Conservation (phyloP, 2,888 invertebrate species). For the Hirtodrosophila alboralis region DNA sequence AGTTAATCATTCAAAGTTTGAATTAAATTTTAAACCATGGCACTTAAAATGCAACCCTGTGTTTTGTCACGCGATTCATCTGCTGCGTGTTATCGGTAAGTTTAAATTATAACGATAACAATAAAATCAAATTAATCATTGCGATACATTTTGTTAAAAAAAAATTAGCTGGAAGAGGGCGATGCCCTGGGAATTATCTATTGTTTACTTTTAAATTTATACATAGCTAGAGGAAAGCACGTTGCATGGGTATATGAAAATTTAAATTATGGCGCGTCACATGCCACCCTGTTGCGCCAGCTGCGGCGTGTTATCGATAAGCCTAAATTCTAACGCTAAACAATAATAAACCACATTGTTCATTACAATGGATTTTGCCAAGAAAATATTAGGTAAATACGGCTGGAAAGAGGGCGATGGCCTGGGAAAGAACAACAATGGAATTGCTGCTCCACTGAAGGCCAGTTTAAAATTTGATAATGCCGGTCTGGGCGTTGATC, state of each 20-base stretch:
- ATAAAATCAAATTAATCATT: too few species aligned
- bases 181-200: too few species aligned
- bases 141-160: too few species aligned
- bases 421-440: slow-evolving; percentile 91
- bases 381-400: slow-evolving; percentile 81
- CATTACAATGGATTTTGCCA: slow-evolving; percentile 83
- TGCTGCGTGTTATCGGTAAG: too few species aligned
- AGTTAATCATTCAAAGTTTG: too few species aligned
- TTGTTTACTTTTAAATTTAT: too few species aligned
- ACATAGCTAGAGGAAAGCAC: too few species aligned
- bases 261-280: too few species aligned
- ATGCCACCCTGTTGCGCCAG: background rate
- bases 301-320: slow-evolving; percentile 28
- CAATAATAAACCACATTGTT: slow-evolving; percentile 22
- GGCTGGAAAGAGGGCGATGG: slow-evolving; percentile 86
- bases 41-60: background rate
- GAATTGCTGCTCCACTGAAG: slow-evolving; percentile 90
- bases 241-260: too few species aligned
- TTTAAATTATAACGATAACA: too few species aligned
- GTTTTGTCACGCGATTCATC: too few species aligned
- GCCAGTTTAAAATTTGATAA: slow-evolving; percentile 92
- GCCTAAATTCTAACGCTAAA: slow-evolving; percentile 10
- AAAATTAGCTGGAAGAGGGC: too few species aligned
- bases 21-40: background rate
- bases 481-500: slow-evolving; percentile 91